Base-by-base conservation (phyloP, 64 coral and sea anemone species). In the Actinia equina region DNA sequence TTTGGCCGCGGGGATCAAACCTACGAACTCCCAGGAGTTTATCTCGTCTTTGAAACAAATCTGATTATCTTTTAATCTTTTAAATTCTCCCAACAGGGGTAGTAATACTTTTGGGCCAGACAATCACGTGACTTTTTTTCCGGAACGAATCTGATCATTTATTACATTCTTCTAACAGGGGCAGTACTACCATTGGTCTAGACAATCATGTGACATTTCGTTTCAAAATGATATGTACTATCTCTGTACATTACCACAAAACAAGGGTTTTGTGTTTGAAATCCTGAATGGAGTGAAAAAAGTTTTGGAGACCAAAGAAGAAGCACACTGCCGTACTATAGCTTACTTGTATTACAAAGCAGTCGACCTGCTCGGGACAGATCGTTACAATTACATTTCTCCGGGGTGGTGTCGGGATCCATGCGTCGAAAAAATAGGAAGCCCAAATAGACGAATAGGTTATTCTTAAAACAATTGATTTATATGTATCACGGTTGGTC, bases 221-320 rank as follows among this genome's bases (percentile, higher is more conserved):
- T 81, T 81, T 43, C 16, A 81, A 81, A 81, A 81, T 17, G 78
- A 81, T 37, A 81, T 81, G 78, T 19, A 81, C 17, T 6, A 52
- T 52, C 49, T 81, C 17, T 81, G 78, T 23, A 20, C 19, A 74
- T 74, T 30, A 41, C 69, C 69, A 30, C n/a, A 2, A 0, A 74
- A 15, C n/a, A 74, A 41, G 69, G 26, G 44, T 17, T 81, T 49
- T 10, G 14, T 49, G 7, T 49, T 19, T 22, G 42, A 18, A 17
- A 81, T 81, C 5, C 10, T 81, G 9, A 18, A 44, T 22, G 78
- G 43, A 22, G 43, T 52, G 78, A 81, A 52, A 17, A 81, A 81
- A 11, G 43, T 81, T 6, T 22, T 81, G 45, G 16, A 44, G 17
- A 49, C 46, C 46, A 45, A 78, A 78, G 78, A 81, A 37, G 43